Conservation (phyloP, 1,140 invertebrate genomes). For the Brachionus rubens region DNA sequence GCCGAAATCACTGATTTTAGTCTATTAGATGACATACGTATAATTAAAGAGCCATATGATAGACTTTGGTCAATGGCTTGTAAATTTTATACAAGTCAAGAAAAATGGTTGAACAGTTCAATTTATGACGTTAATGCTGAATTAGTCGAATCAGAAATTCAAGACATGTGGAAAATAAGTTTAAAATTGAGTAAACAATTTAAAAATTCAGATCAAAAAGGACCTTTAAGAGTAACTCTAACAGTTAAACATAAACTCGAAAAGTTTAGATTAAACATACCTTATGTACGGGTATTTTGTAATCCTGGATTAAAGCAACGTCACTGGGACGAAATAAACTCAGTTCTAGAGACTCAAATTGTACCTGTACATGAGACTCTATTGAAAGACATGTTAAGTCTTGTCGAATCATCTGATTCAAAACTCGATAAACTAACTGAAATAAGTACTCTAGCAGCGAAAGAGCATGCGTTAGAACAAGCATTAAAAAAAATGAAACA, state of each 20-base stretch:
- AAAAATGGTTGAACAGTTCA: constrained; percentile 66
- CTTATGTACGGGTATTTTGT: constrained; percentile 59
- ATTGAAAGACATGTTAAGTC: constrained; percentile 76
- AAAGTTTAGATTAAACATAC: constrained; percentile 59
- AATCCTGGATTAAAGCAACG: constrained; percentile 59
- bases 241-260: constrained; percentile 65
- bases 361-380: constrained; percentile 67
- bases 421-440: constrained; percentile 66
- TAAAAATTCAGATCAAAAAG: constrained; percentile 53
- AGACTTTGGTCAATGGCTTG: constrained; percentile 84
- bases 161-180: constrained; percentile 59
- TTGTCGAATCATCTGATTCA: constrained; percentile 66
- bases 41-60: constrained; percentile 78
- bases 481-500: constrained; percentile 60
- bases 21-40: constrained; percentile 76
- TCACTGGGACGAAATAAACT: constrained; percentile 67
- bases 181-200: constrained; percentile 60
- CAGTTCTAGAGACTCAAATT: constrained; percentile 70
- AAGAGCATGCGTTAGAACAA: constrained; percentile 61
- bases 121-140: constrained; percentile 78
- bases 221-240: constrained; percentile 58
- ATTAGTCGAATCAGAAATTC: constrained; percentile 68
- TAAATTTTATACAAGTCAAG: constrained; percentile 77
- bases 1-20: constrained; percentile 74
- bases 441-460: constrained; percentile 59